These are phyloP conservation scores for Rhea americana DNA, from an alignment of 2,113 vertebrate species.

Conservation along the genomic window DNA sequence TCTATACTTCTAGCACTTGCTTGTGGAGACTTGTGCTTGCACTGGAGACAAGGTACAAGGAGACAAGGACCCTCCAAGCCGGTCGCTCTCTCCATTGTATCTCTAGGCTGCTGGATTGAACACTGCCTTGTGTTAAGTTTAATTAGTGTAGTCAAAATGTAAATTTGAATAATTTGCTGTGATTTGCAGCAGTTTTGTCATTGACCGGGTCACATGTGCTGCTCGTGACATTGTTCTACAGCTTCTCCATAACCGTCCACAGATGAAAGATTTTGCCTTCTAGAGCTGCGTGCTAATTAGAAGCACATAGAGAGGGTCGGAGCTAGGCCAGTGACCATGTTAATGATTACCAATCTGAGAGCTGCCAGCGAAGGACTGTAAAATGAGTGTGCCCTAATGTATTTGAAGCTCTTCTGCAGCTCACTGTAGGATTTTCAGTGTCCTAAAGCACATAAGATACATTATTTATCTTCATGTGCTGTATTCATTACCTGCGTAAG, in stretches of 20 bases:
- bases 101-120: not conserved
- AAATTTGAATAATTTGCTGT: not conserved
- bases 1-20: not conserved
- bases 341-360: not conserved
- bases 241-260: fast-evolving
- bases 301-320: fast-evolving
- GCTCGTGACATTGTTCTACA: not conserved
- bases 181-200: not conserved
- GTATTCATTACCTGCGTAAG: slow-evolving; percentile 1
- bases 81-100: fast-evolving
- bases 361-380: not conserved
- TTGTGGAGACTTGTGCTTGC: not conserved
- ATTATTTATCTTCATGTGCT: not conserved
- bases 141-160: not conserved
- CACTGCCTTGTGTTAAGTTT: not conserved
- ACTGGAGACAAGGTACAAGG: not conserved
- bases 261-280: not conserved
- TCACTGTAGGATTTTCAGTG: not conserved
- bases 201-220: not conserved
- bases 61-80: not conserved
- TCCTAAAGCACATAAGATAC: not conserved
- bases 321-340: fast-evolving
- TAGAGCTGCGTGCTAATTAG: not conserved
- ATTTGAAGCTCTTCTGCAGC: not conserved
- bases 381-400: not conserved